Evolutionary conservation across 1,140 invertebrate species (phyloP), one percentile per base, ranked within the genome.

Genomic region (Aphidius gifuensis): DNA sequence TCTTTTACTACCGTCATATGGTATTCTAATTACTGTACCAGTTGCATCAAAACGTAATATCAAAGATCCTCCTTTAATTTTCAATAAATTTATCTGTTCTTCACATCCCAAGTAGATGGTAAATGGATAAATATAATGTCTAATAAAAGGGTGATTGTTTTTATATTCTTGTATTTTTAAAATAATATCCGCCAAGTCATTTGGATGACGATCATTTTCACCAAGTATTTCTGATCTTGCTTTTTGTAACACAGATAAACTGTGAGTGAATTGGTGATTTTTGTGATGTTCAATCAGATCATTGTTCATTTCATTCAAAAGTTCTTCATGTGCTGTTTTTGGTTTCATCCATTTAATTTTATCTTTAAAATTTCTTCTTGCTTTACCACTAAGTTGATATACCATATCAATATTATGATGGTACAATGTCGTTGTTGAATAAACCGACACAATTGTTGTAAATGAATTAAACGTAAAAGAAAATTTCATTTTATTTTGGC

Each of bases 1-100:
- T 2, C 40, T 47, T 7, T 47, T 38, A n/a, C 45, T 60, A 6
- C 59, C n/a, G 4, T 21, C n/a, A 46, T 60, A 45, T n/a, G 65
- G 61, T 16, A 45, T 58, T 9, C 58, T 54, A 11, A 51, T 45
- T 16, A 60, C 43, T 16, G 49, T 38, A 32, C 65, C 55, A 51
- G 65, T 66, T 21, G 64, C 40, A 59, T 65, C 64, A 5, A 54
- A 39, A 39, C 62, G 51, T 5, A 62, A 21, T 39, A 53, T 40
- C n/a, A n/a, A 16, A 60, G 40, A 43, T 46, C n/a, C 7, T 5
- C n/a, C 4, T 50, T 51, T n/a, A 50, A 5, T 6, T 42, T 60
- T 50, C 16, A 60, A 38, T 16, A 60, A 60, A 42, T 50, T 6
- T 16, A 54, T 21, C 32, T 60, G 49, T 44, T 60, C 5, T 7